Percentiles rank a stretch among this genome's conserved stretches.
Evolutionary conservation across 2,797 vertebrate genomes (phyloP).

Genomic region (Pyrocephalus nanus): DNA sequence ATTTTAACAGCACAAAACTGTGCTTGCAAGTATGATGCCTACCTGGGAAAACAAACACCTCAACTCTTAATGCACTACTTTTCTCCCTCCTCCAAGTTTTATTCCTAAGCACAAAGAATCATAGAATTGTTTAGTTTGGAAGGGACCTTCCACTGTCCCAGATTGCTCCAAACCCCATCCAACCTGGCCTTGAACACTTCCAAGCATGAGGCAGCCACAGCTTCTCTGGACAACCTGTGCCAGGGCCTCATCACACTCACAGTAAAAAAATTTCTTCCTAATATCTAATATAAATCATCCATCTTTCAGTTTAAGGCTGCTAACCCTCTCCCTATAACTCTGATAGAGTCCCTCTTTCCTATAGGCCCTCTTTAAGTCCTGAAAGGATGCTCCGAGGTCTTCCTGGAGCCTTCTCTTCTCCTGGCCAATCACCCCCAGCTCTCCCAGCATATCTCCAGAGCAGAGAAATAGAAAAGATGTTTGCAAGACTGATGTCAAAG

Average conservation of each 20-base stretch:
- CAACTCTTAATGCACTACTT: not conserved
- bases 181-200: not conserved
- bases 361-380: too few relatives aligned
- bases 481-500: not conserved
- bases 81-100: not conserved
- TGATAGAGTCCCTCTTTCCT: not conserved
- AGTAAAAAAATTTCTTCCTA: not conserved
- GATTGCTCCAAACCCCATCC: not conserved
- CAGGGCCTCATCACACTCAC: not conserved
- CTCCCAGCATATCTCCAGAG: not conserved
- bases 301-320: not conserved
- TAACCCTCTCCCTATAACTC: not conserved
- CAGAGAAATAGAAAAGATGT: not conserved
- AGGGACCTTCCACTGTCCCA: not conserved
- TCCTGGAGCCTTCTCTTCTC: not conserved
- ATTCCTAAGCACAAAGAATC: not conserved
- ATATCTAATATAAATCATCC: not conserved
- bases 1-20: not conserved
- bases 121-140: not conserved
- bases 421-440: not conserved
- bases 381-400: not conserved
- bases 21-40: too few relatives aligned
- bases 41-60: not conserved
- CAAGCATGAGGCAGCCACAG: not conserved
- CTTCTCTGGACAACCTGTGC: not conserved